Conservation (phyloP, 53 echinoderm and acorn worm genomes). For the Echinometra lucunter region DNA sequence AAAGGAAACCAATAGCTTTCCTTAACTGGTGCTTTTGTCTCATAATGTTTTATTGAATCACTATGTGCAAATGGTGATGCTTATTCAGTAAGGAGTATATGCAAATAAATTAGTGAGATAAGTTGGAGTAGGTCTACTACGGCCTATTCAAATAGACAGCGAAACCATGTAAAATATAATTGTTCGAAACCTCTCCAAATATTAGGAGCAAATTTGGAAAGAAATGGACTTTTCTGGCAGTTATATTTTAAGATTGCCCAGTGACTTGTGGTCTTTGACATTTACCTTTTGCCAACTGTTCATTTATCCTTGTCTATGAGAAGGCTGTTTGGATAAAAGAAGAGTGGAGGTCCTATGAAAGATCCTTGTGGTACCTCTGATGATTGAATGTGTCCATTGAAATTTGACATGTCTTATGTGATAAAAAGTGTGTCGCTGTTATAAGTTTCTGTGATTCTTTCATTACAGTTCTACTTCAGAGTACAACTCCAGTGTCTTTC, state of each 20-base stretch:
- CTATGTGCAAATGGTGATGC: not conserved
- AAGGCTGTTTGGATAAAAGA: not conserved
- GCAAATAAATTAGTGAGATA: not conserved
- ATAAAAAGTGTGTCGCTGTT: not conserved
- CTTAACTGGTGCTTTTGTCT: not conserved
- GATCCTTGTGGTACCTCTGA: not conserved
- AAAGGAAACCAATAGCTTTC: not conserved
- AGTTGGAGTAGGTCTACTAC: not conserved
- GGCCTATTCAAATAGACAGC: too few species aligned
- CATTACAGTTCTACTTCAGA: slow-evolving; percentile 81
- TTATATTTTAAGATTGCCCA: too few species aligned
- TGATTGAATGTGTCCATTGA: too few species aligned
- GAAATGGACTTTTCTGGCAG: too few species aligned
- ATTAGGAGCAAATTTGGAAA: too few species aligned
- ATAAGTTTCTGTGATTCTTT: not conserved
- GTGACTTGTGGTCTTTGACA: too few species aligned
- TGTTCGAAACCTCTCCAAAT: too few species aligned
- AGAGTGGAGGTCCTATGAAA: not conserved
- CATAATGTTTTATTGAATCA: not conserved
- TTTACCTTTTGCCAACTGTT: too few species aligned
- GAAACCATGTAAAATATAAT: too few species aligned
- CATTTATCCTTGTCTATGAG: not conserved
- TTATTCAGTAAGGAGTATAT: not conserved
- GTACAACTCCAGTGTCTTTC: slow-evolving; percentile 89
- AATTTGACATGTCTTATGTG: too few species aligned